Conservation (phyloP, 2,797 vertebrate genomes). For the Cheirogaleus major region DNA sequence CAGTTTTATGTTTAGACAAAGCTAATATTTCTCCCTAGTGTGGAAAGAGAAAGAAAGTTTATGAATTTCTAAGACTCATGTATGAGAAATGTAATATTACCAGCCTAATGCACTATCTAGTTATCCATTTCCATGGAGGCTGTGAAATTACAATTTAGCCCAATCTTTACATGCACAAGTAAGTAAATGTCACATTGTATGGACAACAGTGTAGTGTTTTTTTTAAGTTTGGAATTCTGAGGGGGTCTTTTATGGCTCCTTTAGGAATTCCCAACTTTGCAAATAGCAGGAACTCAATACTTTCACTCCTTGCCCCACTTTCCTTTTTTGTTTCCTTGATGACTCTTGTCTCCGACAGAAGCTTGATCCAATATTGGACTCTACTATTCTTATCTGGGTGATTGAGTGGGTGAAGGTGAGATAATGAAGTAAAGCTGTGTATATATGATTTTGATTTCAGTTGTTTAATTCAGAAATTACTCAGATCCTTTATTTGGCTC, state of each 20-base stretch:
- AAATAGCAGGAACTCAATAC: neutral
- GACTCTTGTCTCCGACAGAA: neutral
- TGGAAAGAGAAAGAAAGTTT: conserved; percentile 14
- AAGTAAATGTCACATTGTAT: conserved; percentile 1
- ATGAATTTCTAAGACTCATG: neutral
- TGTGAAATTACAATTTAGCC: neutral
- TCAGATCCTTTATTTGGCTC: conserved; percentile 20
- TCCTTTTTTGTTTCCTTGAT: conserved; percentile 1
- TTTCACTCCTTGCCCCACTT: neutral
- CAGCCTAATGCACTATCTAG: neutral
- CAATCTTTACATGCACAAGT: neutral
- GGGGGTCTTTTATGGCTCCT: neutral
- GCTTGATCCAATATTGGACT: neutral
- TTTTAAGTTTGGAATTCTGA: neutral
- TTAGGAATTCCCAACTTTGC: conserved; percentile 24
- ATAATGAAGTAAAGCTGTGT: neutral
- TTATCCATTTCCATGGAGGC: neutral
- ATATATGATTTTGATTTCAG: conserved; percentile 1
- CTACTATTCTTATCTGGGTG: neutral
- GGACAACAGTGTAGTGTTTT: neutral
- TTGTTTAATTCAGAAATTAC: conserved; percentile 37
- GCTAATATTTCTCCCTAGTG: neutral
- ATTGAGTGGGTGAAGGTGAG: neutral
- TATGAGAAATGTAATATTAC: neutral
- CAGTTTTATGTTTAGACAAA: conserved; percentile 25